Evolutionary conservation across 2,888 invertebrate species (phyloP).

Genomic region (Mycalesis mineus): DNA sequence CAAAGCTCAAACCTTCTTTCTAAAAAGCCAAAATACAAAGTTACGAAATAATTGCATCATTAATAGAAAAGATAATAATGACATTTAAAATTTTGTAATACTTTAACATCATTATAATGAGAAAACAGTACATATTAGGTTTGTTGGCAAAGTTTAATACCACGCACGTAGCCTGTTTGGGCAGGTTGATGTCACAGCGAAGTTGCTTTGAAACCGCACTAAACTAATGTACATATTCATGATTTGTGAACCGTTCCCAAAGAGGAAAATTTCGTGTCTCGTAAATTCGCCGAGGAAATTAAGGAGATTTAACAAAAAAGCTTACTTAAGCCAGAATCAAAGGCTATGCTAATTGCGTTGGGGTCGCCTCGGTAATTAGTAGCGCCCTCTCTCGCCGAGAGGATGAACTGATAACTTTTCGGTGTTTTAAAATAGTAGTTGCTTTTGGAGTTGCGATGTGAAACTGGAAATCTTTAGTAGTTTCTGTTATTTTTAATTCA

Average conservation of each 20-base stretch:
- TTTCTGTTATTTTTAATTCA: too few relatives aligned
- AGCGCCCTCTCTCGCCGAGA: slow-evolving; percentile 53
- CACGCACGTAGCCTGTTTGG: background rate
- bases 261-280: slow-evolving; percentile 28
- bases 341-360: slow-evolving; percentile 55
- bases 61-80: too few relatives aligned
- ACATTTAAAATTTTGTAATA: background rate
- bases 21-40: too few relatives aligned
- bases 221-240: slow-evolving; percentile 34
- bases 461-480: too few relatives aligned
- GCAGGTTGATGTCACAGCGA: background rate
- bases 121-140: background rate
- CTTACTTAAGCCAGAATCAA: slow-evolving; percentile 52
- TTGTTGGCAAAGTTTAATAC: background rate
- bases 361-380: slow-evolving; percentile 51
- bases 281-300: slow-evolving; percentile 43
- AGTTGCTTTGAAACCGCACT: slow-evolving; percentile 19
- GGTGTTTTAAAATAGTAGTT: background rate
- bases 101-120: background rate
- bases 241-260: slow-evolving; percentile 29
- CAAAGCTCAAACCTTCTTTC: too few relatives aligned
- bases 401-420: slow-evolving; percentile 33
- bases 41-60: too few relatives aligned
- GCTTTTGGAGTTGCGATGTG: slow-evolving; percentile 1
- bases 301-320: slow-evolving; percentile 61